Percentiles rank a stretch among this genome's conserved stretches.
phyloP scores from a whole-genome alignment of 37 sponge, comb jelly and placozoan species.

The Cladorhizidae sp. region DNA sequence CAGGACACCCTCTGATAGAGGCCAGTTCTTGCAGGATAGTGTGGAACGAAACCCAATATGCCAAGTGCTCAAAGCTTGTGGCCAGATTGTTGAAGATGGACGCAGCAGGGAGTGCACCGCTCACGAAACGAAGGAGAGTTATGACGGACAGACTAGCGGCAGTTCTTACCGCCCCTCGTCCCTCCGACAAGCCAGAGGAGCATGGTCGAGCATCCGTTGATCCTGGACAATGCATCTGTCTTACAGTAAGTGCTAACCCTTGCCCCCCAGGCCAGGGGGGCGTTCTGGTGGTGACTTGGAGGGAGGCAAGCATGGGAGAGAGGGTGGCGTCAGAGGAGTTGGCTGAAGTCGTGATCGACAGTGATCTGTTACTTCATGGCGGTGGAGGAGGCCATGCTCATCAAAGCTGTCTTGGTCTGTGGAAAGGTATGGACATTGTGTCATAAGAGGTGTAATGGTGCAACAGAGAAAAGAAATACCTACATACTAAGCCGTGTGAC shows the following conservation, averaged over 20 bases:
- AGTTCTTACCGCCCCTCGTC: not conserved
- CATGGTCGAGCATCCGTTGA: not conserved
- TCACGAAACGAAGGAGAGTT: not conserved
- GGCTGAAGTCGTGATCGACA: not conserved
- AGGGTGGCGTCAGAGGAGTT: slow-evolving; percentile 2
- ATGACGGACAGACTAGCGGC: not conserved
- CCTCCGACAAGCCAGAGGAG: not conserved
- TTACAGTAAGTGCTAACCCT: not conserved
- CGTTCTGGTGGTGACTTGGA: not conserved
- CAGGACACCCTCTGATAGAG: not conserved
- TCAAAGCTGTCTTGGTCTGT: not conserved
- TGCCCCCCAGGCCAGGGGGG: not conserved
- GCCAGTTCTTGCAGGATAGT: not conserved
- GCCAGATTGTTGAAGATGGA: not conserved
- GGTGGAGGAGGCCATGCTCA: not conserved
- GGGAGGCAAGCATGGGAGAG: not conserved
- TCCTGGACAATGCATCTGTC: not conserved
- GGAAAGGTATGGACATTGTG: slow-evolving; percentile 16
- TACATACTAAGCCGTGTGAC: too few relatives aligned
- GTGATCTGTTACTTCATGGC: not conserved
- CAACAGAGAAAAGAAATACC: not conserved
- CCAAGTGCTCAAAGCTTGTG: too few relatives aligned
- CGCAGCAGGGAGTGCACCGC: not conserved
- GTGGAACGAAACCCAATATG: not conserved
- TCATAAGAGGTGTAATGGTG: not conserved